phyloP scores from a whole-genome alignment of 2,888 invertebrate genomes.

The Reticulitermes lucifugus region DNA sequence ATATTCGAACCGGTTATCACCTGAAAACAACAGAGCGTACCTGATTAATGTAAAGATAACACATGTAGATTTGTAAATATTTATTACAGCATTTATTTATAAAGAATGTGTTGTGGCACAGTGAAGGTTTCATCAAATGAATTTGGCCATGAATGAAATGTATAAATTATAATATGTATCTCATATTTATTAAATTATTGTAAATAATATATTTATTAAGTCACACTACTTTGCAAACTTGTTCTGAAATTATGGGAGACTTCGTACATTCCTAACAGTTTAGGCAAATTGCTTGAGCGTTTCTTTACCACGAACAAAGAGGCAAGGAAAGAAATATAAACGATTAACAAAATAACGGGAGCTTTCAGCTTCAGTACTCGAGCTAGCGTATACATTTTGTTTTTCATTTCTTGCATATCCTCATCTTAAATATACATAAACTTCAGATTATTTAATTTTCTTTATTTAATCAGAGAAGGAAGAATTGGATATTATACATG shows the following conservation, averaged over 20 bases:
- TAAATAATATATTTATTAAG: constrained; percentile 17
- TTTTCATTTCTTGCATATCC: constrained; percentile 69
- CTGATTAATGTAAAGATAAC: neutral
- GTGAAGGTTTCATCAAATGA: constrained; percentile 32
- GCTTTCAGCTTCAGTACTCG: constrained; percentile 70
- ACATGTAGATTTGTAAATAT: constrained; percentile 30
- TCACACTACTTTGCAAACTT: constrained; percentile 28
- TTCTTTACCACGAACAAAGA: constrained; percentile 16
- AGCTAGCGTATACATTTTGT: constrained; percentile 82
- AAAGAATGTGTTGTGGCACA: constrained; percentile 38
- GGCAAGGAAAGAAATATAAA: constrained; percentile 33
- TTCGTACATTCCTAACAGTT: constrained; percentile 25
- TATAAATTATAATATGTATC: constrained; percentile 36
- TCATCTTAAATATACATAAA: constrained; percentile 57
- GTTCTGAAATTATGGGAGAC: constrained; percentile 20
- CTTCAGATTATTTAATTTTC: constrained; percentile 45
- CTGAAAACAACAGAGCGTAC: too few species aligned
- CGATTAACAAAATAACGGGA: constrained; percentile 36
- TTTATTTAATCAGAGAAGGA: constrained; percentile 52
- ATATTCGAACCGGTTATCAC: too few species aligned
- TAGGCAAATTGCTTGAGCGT: constrained; percentile 34
- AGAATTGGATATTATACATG: constrained; percentile 54
- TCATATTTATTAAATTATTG: constrained; percentile 37
- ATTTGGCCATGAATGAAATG: constrained; percentile 32
- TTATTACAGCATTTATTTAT: constrained; percentile 38